Conservation (phyloP, 1,140 invertebrate species). For the Tribolium castaneum region DNA sequence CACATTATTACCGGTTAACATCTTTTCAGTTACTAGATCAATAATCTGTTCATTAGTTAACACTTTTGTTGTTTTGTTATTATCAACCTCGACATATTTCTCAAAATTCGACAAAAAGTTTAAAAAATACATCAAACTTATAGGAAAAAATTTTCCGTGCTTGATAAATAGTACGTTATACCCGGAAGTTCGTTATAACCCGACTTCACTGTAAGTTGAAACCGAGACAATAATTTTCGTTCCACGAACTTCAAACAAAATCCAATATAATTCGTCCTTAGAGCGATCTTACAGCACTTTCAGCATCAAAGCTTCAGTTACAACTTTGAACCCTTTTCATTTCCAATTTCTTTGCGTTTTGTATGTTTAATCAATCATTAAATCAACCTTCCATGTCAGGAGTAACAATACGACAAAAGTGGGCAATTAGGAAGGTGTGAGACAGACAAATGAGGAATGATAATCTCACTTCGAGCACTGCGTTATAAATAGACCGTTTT, state of each 20-base stretch:
- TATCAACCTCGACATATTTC: too few species aligned
- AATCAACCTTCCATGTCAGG: background rate
- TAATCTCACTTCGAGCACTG: background rate
- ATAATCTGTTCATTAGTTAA: too few species aligned
- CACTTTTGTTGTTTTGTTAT: too few species aligned
- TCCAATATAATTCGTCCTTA: slow-evolving; percentile 20
- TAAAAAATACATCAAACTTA: too few species aligned
- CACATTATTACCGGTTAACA: too few species aligned
- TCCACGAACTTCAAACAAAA: background rate
- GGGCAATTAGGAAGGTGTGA: background rate
- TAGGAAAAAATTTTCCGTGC: too few species aligned
- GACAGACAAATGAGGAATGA: background rate
- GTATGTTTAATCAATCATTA: slow-evolving; percentile 13
- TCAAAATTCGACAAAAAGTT: too few species aligned
- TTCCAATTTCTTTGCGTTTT: slow-evolving; percentile 11
- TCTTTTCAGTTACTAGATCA: too few species aligned
- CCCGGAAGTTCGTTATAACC: too few species aligned
- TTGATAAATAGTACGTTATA: too few species aligned
- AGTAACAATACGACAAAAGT: background rate
- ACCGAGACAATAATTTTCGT: background rate
- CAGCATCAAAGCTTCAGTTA: slow-evolving; percentile 6
- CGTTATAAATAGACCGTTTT: background rate
- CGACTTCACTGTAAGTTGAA: too few species aligned
- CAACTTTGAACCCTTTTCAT: slow-evolving; percentile 13
- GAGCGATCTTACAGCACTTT: background rate